Conservation (phyloP, 2,888 invertebrate genomes). For the Cordilura impudica region DNA sequence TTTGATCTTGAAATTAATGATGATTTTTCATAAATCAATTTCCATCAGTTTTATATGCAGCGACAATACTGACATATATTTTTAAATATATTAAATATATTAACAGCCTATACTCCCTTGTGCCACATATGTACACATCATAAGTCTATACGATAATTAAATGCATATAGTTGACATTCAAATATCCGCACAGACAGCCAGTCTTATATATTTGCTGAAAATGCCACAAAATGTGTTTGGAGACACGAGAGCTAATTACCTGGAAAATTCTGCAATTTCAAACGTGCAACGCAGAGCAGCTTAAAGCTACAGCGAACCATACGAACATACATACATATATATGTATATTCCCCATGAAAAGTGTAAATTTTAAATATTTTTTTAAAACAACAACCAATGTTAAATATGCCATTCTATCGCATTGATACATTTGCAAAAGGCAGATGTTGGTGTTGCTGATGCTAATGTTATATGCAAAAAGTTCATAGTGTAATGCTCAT, state of each 20-base stretch:
- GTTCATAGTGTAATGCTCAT: slow-evolving; percentile 39
- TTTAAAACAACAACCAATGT: no score
- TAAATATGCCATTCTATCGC: no score
- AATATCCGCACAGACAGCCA: slow-evolving; percentile 44
- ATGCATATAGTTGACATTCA: slow-evolving; percentile 43
- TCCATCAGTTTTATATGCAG: no score
- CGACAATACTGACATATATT: no score
- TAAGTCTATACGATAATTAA: slow-evolving; percentile 14
- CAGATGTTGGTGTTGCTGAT: neutral
- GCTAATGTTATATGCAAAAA: neutral
- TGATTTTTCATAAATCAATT: no score
- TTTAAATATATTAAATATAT: no score
- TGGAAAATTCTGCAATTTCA: slow-evolving; percentile 21
- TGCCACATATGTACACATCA: neutral
- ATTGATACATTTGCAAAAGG: no score
- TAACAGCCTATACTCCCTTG: no score
- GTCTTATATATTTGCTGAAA: slow-evolving; percentile 44
- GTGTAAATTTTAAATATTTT: neutral
- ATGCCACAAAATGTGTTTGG: slow-evolving; percentile 54
- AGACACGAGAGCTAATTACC: slow-evolving; percentile 56
- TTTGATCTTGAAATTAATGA: no score
- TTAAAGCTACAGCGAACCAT: neutral
- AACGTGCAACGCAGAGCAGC: neutral
- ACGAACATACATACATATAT: no score
- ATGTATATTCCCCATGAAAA: neutral